Percentiles rank a stretch among this genome's conserved stretches.
These are phyloP conservation scores for Macaria liturata DNA, from an alignment of 2,888 invertebrate species.

Conservation along the genomic window DNA sequence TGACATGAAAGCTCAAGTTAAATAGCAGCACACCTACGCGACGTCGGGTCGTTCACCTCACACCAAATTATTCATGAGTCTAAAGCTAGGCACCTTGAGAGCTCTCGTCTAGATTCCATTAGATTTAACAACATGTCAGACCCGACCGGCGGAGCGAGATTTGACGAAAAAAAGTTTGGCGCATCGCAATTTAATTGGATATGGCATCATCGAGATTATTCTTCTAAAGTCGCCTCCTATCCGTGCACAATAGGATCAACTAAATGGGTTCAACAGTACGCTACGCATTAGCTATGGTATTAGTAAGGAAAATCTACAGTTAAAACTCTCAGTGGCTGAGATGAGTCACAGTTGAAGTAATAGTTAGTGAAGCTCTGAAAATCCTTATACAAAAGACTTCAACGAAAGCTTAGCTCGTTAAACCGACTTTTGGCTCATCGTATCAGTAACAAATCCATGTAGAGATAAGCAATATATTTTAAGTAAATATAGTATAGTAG, in stretches of 20 bases:
- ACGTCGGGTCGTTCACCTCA: constrained; percentile 45
- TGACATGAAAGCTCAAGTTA: constrained; percentile 18
- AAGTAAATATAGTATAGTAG: too few relatives aligned
- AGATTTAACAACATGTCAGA: constrained; percentile 40
- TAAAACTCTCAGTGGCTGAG: too few relatives aligned
- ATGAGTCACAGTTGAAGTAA: too few relatives aligned
- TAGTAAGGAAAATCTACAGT: neutral
- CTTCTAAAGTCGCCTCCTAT: neutral
- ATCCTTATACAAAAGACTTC: constrained; percentile 30
- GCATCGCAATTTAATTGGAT: constrained; percentile 48
- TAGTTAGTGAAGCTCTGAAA: neutral
- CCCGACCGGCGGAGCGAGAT: constrained; percentile 65
- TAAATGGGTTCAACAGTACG: neutral
- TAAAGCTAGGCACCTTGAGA: constrained; percentile 27
- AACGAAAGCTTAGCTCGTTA: constrained; percentile 20
- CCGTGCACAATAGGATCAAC: too few relatives aligned
- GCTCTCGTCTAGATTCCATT: constrained; percentile 31
- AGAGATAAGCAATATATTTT: too few relatives aligned
- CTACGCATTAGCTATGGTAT: neutral
- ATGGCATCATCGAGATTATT: constrained; percentile 20
- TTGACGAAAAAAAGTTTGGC: constrained; percentile 49
- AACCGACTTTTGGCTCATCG: too few relatives aligned
- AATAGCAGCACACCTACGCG: constrained; percentile 41
- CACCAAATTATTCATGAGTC: constrained; percentile 38
- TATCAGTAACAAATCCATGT: too few relatives aligned